Base-by-base conservation (phyloP, 2,113 vertebrate species). In the Ophthalmolycus amberensis region DNA sequence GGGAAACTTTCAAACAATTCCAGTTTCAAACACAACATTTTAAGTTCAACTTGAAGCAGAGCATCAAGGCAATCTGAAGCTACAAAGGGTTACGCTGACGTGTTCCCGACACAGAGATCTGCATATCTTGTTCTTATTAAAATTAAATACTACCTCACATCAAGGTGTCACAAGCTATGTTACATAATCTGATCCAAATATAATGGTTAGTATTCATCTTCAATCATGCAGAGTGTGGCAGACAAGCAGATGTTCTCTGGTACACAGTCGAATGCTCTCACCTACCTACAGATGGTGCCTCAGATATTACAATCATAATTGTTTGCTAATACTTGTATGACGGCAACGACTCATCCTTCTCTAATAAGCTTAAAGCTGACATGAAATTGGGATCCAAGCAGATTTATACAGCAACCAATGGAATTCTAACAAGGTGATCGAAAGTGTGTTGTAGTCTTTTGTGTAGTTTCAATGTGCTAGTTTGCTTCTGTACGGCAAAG, bases 1-100 rank as follows among this genome's bases (percentile, higher is more conserved):
- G 18, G 12, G 38, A 64, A 38, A 22, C 18, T 44, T 27, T 58
- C 71, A 48, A 75, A 63, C 60, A 37, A 63, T 18, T 9, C 44
- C 34, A n/a, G 22, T 54, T 68, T 75, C 56, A 34, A 75, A 52
- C 10, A 42, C 56, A 56, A 75, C 5, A 60, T 70, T 42, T 63
- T 38, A 16, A 42, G 5, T 42, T 11, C 25, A 68, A 12, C 40
- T 40, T 63, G 37, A 80, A 48, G 42, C 27, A 40, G 32, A 62
- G 50, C 20, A 73, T 20, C 15, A 40, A 42, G 72, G 64, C 34
- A 62, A 62, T 29, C 20, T 11, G 40, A 3, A 64, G 14, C 44
- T 7, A 18, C 25, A n/a, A 38, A n/a, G 14, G 25, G 16, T 29
- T 9, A 11, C 9, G 11, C 11, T 58, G 59, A 71, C 46, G 76